Evolutionary conservation across 2,888 invertebrate genomes (phyloP).

Genomic region (Incurvaria masculella): DNA sequence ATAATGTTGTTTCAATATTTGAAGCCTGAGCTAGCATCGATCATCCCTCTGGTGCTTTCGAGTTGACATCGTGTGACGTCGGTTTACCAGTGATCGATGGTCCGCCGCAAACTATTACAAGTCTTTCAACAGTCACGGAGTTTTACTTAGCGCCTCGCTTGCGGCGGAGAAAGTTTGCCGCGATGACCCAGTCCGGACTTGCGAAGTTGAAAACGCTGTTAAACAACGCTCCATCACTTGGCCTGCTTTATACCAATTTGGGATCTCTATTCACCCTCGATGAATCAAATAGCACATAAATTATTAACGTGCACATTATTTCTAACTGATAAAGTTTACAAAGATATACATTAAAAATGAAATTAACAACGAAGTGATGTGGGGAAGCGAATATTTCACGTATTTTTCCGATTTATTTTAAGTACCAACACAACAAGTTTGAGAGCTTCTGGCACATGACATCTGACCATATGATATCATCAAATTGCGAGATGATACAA

Average conservation of each 20-base stretch:
- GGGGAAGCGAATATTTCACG: too few species aligned
- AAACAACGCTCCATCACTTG: background rate
- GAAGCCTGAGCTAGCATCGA: constrained; percentile 6
- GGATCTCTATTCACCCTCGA: too few species aligned
- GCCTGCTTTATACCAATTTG: background rate
- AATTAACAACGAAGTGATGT: too few species aligned
- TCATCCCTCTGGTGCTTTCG: background rate
- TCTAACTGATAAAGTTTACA: too few species aligned
- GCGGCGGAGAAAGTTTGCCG: background rate
- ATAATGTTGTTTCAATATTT: constrained; percentile 5
- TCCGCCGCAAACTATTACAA: constrained; percentile 1
- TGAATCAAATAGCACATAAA: too few species aligned
- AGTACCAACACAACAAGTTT: too few species aligned
- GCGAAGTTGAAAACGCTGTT: background rate
- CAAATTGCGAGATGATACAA: too few species aligned
- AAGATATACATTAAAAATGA: too few species aligned
- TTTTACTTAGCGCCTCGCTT: background rate
- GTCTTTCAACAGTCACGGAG: background rate
- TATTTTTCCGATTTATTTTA: too few species aligned
- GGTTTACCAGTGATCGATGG: background rate
- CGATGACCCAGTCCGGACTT: background rate
- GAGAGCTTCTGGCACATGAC: too few species aligned
- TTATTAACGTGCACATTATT: too few species aligned
- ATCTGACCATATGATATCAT: too few species aligned
- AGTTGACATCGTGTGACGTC: constrained; percentile 1